These are phyloP conservation scores for Drosophila simulans DNA, from an alignment of 1,140 invertebrate genomes.

Conservation along the genomic window DNA sequence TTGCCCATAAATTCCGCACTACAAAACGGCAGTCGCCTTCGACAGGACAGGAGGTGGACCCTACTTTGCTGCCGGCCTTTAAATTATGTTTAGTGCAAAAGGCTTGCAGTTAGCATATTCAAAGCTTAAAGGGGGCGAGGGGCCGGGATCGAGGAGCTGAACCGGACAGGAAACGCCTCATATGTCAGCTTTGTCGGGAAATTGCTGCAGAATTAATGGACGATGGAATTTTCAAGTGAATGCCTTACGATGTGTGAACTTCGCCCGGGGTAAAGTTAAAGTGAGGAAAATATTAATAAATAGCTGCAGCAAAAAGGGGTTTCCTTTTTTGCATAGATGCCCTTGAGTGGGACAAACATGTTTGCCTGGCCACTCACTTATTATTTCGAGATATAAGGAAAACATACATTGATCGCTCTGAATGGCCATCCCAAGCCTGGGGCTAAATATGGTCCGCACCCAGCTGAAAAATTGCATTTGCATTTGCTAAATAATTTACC, in stretches of 20 bases:
- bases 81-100: conserved; percentile 63
- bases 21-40: conserved; percentile 72
- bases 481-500: conserved; percentile 69
- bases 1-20: conserved; percentile 77
- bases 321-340: neutral
- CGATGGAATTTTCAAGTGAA: conserved; percentile 25
- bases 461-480: conserved; percentile 58
- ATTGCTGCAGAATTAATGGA: conserved; percentile 33
- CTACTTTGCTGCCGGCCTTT: conserved; percentile 19
- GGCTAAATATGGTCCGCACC: neutral
- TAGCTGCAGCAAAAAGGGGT: neutral
- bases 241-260: conserved; percentile 32
- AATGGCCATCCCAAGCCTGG: no score
- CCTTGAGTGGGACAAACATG: neutral
- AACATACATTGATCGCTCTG: conserved; percentile 8
- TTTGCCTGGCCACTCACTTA: conserved; percentile 2
- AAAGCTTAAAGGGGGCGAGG: neutral
- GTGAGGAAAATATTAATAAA: conserved; percentile 31
- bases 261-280: conserved; percentile 1
- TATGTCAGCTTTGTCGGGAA: conserved; percentile 28
- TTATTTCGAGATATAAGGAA: conserved; percentile 12
- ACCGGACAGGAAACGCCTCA: conserved; percentile 41
- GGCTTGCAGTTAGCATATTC: conserved; percentile 65
- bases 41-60: conserved; percentile 43
- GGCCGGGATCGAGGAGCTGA: neutral